Evolutionary conservation across 2,113 vertebrate species (phyloP).

Genomic region (Nettapus auritus): DNA sequence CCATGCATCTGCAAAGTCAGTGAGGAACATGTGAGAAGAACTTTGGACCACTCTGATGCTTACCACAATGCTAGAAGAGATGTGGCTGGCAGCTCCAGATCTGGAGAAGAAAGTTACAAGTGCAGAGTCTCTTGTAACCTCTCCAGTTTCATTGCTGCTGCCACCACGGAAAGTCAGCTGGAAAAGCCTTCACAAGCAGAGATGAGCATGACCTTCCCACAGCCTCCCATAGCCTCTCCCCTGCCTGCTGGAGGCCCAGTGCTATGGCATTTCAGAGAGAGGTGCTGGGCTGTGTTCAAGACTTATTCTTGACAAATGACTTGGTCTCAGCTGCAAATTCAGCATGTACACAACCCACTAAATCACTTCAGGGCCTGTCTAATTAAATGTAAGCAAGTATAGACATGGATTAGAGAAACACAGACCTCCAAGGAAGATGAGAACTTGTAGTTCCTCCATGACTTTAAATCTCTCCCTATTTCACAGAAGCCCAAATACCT

Average conservation of each 20-base stretch:
- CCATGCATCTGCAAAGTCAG: background rate
- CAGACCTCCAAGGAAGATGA: background rate
- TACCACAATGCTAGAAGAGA: background rate
- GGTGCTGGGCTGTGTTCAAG: background rate
- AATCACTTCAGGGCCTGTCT: background rate
- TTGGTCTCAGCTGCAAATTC: background rate
- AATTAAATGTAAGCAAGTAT: background rate
- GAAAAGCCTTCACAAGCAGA: background rate
- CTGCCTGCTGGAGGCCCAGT: background rate
- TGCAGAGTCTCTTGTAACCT: background rate
- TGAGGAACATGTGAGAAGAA: background rate
- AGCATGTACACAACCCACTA: background rate
- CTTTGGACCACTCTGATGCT: rapidly evolving
- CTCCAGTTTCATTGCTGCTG: background rate
- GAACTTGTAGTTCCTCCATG: background rate
- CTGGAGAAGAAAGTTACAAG: background rate
- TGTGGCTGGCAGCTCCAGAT: background rate
- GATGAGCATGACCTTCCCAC: rapidly evolving
- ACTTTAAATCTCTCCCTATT: background rate
- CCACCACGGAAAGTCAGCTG: background rate
- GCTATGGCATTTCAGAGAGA: rapidly evolving
- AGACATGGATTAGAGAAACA: background rate
- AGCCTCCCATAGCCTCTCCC: background rate
- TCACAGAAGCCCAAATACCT: background rate
- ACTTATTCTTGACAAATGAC: background rate